Base-by-base conservation (phyloP, 2,888 invertebrate species). In the Amphipyra berbera region DNA sequence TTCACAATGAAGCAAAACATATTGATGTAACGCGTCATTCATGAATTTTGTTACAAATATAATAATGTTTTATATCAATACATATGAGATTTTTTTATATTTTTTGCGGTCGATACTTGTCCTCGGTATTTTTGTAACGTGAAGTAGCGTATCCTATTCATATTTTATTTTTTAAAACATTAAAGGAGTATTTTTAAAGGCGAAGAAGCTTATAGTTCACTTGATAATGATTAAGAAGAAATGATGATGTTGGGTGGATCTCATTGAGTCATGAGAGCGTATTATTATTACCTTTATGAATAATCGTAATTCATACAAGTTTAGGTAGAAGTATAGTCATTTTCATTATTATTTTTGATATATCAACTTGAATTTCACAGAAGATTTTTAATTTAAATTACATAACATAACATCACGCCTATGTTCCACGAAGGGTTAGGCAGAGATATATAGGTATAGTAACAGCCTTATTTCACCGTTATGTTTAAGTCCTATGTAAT, bases 1-100 rank as follows among this genome's bases (percentile, higher is more conserved):
- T 68, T 66, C 75, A 85, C 86, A 88, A 88, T 79, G 69, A 71
- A 62, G 73, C 68, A 73, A 73, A 81, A 76, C 82, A 79, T 73
- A 79, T 69, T 67, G 64, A 70, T 79, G 71, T 56, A 55, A 60
- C 64, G 58, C 68, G 52, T 70, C 72, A 68, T 74, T 66, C 72
- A 72, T 49, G 62, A 73, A 78, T 82, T 83, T 83, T 81, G 83
- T 80, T 78, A 79, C 77, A 77, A 78, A 76, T 79, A 76, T 76
- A 76, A 81, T 67, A 67, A 72, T 63, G 62, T 76, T 73, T 73
- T 67, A 58, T 69, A 78, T 71, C 68, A 81, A 79, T 68, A n/a
- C n/a, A n/a, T n/a, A 79, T 59, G 41, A 57, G 27, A 35, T 66
- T 61, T 78, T 78, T 78, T 80, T 70, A 50, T 50, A 46, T 73